Conservation (phyloP, 2,888 invertebrate species). For the Xestia xanthographa region DNA sequence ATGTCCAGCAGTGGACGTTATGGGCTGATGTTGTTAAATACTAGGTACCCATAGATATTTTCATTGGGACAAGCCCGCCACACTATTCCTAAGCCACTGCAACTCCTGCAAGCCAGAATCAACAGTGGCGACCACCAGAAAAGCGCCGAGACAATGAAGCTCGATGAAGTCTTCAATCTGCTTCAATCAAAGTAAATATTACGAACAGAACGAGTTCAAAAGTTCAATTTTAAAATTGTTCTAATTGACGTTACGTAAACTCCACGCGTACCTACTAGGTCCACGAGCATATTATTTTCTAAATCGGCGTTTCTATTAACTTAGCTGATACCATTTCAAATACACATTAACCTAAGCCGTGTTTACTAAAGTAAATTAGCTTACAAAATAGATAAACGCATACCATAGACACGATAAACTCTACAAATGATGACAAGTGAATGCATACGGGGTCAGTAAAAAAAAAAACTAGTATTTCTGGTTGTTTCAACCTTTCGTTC, state of each 20-base stretch:
- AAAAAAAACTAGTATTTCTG: conserved; percentile 54
- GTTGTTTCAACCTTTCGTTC: conserved; percentile 52
- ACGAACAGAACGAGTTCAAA: not conserved
- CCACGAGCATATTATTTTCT: not conserved
- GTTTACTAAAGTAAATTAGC: not conserved
- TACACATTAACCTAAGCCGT: not conserved
- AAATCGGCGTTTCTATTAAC: not conserved
- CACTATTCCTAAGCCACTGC: not conserved
- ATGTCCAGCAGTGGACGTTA: too few species aligned
- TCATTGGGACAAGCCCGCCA: not conserved
- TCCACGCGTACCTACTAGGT: not conserved
- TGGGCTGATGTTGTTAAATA: too few species aligned
- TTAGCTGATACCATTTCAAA: not conserved
- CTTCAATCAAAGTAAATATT: not conserved
- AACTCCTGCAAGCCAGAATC: not conserved
- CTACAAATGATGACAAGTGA: conserved; percentile 41
- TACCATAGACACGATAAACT: conserved; percentile 42
- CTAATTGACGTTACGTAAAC: not conserved
- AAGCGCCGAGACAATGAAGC: not conserved
- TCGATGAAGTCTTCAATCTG: not conserved
- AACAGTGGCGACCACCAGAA: not conserved
- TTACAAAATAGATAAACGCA: conserved; percentile 9
- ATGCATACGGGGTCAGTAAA: conserved; percentile 43
- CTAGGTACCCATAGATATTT: too few species aligned
- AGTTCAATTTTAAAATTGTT: not conserved